Base-by-base conservation (phyloP, 64 coral and sea anemone species). In the Pachyseris speciosa region DNA sequence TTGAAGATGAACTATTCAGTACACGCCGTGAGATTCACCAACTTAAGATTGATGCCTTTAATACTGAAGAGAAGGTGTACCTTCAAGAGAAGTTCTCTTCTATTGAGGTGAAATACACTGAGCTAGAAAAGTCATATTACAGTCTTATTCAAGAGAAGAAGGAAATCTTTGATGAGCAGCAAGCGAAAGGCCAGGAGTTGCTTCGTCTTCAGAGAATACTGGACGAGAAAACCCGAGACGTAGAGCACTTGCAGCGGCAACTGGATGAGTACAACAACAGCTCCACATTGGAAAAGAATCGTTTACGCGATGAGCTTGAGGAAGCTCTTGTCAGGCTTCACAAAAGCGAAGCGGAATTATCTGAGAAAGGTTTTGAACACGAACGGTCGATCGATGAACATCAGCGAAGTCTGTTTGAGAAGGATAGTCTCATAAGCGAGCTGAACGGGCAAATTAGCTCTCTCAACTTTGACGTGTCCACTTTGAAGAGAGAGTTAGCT, bases 301-400 rank as follows among this genome's bases (percentile, higher is more conserved):
- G 87, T 10, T 36, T 94, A 16, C 92, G 78, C 41, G 80, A 90
- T 76, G 92, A 94, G 25, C 39, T 94, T 37, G 85, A 89, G 26
- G 86, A 94, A 64, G 68, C 92, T 36, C 51, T 75, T 25, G 91
- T 88, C 5, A 64, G 86, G 38, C 84, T 93, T 13, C 86, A 93
- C 24, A 80, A 81, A 34, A 87, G 26, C n/a, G 91, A 93, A 81
- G 20, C 52, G 4, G 77, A 81, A 41, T 81, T 81, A 63, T 81
- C 77, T 7, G 77, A 57, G 17, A 81, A 81, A 81, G 55, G 34
- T 0, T 81, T 81, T 11, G 77, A 81, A 34, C 19, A 81, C 22
- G 77, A 81, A 4, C 51, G 53, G 1, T 37, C 53, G 10, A 37
- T 41, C 11, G 55, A 81, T 20, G 77, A 61, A 7, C 52, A 81